Percentiles rank a stretch among this genome's conserved stretches.
phyloP scores from a whole-genome alignment of 2,797 vertebrate genomes.

The Tapirus indicus region DNA sequence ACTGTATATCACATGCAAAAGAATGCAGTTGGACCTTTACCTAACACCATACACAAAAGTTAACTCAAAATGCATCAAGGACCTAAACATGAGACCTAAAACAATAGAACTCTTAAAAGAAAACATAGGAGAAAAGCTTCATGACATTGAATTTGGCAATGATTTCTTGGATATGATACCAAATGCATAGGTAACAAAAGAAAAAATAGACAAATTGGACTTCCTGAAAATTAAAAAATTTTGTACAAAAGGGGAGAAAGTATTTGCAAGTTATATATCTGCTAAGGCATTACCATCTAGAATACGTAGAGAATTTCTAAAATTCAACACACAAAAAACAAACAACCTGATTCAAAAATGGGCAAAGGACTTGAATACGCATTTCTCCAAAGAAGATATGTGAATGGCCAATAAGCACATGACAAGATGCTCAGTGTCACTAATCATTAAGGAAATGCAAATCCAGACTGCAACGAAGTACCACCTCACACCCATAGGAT shows the following conservation, averaged over 20 bases:
- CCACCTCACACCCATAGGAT: fast-evolving
- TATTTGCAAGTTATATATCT: background rate
- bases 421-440: fast-evolving
- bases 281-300: background rate
- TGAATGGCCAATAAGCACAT: too few species aligned
- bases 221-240: background rate
- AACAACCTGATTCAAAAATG: too few species aligned
- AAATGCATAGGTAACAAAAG: background rate
- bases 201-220: background rate
- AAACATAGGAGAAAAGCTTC: background rate
- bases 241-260: background rate
- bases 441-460: background rate
- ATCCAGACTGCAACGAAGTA: too few species aligned
- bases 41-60: background rate
- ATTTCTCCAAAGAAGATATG: background rate
- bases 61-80: background rate
- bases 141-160: background rate
- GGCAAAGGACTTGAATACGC: background rate
- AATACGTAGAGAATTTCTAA: background rate
- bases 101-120: background rate
- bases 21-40: background rate
- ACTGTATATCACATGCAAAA: background rate
- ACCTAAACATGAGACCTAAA: background rate
- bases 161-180: background rate
- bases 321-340: background rate